These are phyloP conservation scores for Podilymbus podiceps DNA, from an alignment of 2,113 vertebrate genomes.

Conservation along the genomic window DNA sequence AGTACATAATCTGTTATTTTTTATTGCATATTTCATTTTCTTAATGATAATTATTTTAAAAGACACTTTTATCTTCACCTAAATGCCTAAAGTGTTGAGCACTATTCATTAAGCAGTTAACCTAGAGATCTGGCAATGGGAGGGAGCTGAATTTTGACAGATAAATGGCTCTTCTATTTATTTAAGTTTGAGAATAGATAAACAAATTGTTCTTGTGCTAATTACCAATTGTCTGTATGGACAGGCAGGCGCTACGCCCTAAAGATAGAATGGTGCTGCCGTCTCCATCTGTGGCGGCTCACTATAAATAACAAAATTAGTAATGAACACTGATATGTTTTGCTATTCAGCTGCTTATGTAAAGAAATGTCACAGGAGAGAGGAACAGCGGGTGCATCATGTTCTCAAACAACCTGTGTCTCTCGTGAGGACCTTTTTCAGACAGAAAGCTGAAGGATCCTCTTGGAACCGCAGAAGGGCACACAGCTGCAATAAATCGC, in stretches of 20 bases:
- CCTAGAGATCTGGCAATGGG: background rate
- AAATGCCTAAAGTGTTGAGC: background rate
- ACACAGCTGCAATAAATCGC: background rate
- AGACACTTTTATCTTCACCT: background rate
- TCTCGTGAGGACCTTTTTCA: background rate
- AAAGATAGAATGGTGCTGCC: slow-evolving; percentile 42
- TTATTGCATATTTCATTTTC: background rate
- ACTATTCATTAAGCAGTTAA: slow-evolving; percentile 29
- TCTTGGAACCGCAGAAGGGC: background rate
- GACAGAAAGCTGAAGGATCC: background rate
- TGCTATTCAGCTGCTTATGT: slow-evolving; percentile 3
- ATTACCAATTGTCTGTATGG: slow-evolving; percentile 49
- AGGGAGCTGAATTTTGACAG: background rate
- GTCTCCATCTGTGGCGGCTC: slow-evolving; percentile 40
- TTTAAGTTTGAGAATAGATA: slow-evolving; percentile 43
- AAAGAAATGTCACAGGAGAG: slow-evolving; percentile 19
- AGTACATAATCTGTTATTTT: background rate
- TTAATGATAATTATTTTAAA: background rate
- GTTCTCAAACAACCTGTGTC: background rate
- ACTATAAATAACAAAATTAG: slow-evolving; percentile 60
- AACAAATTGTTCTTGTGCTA: slow-evolving; percentile 55
- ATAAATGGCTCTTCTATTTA: slow-evolving; percentile 24
- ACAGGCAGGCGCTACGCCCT: background rate
- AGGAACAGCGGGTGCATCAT: background rate
- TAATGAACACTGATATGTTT: background rate